These are phyloP conservation scores for Leptopilina boulardi DNA, from an alignment of 1,140 invertebrate genomes.

Conservation along the genomic window DNA sequence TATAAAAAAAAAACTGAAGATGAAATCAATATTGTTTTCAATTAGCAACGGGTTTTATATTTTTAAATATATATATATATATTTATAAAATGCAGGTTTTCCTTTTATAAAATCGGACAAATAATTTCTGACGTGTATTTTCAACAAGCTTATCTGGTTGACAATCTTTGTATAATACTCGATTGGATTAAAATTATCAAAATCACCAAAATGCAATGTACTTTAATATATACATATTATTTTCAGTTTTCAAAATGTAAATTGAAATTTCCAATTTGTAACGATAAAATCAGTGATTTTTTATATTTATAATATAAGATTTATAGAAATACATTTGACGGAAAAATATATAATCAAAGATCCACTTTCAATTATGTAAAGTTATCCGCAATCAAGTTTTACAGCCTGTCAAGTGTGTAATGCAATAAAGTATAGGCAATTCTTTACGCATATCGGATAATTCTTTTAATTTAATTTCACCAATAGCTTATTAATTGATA, in stretches of 20 bases:
- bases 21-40: no score
- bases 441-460: background rate
- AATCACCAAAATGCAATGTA: background rate
- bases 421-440: background rate
- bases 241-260: slow-evolving; percentile 11
- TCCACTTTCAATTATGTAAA: background rate
- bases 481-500: background rate
- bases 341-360: background rate
- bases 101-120: background rate
- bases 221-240: background rate
- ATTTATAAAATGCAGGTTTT: background rate
- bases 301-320: background rate
- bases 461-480: background rate
- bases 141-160: slow-evolving; percentile 9
- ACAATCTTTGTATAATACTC: background rate
- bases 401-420: background rate
- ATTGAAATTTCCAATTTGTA: background rate
- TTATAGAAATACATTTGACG: background rate
- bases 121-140: slow-evolving; percentile 29
- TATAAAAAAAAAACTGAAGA: no score
- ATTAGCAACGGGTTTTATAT: no score
- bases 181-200: background rate
- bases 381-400: background rate
- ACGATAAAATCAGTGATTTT: background rate
- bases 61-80: no score